Evolutionary conservation across 2,797 vertebrate species (phyloP).

Genomic region (Bufotes viridis): DNA sequence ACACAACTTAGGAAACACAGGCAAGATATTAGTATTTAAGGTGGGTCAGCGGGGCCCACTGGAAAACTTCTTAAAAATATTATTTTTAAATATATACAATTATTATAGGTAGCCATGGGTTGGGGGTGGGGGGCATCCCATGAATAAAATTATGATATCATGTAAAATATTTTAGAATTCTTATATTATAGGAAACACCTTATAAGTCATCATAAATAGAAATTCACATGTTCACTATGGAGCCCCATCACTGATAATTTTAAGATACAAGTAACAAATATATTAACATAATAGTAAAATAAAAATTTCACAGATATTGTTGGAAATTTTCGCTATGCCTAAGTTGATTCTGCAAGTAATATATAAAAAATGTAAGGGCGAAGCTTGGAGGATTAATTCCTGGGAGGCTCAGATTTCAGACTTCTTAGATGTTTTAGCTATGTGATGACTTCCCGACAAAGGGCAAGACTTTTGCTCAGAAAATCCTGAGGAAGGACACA

Average conservation of each 20-base stretch:
- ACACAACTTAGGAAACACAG: no score
- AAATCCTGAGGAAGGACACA: slow-evolving; percentile 47
- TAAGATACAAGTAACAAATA: not conserved
- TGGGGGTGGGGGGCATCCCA: no score
- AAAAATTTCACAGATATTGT: not conserved
- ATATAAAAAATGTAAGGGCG: not conserved
- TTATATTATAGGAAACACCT: not conserved
- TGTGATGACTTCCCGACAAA: slow-evolving; percentile 38
- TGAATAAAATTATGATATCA: no score
- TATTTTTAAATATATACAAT: no score
- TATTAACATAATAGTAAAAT: not conserved
- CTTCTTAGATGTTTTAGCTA: slow-evolving; percentile 35
- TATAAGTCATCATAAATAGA: not conserved
- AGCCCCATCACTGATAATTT: not conserved
- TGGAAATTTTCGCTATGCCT: slow-evolving; percentile 13
- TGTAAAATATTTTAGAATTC: not conserved
- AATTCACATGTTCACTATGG: not conserved
- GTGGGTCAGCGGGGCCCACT: no score
- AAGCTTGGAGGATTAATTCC: slow-evolving; percentile 38
- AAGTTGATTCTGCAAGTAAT: not conserved
- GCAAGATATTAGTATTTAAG: no score
- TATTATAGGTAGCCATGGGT: no score
- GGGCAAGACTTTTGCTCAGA: slow-evolving; percentile 35
- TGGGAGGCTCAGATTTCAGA: slow-evolving; percentile 42
- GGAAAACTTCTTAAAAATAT: no score